Conservation (phyloP, 2,797 vertebrate genomes). For the Iguana delicatissima region DNA sequence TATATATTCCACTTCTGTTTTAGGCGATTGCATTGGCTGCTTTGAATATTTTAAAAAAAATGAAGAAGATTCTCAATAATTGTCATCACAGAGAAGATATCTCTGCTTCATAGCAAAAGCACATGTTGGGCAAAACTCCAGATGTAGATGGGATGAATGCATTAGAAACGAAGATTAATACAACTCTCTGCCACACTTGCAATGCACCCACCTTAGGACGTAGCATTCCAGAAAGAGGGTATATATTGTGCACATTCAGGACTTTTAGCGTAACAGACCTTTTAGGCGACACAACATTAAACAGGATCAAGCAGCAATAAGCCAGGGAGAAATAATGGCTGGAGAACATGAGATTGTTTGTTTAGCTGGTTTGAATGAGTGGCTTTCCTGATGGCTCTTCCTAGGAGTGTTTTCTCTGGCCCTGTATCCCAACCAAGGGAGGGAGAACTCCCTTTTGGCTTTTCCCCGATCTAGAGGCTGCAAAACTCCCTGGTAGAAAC, state of each 20-base stretch:
- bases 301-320: neutral
- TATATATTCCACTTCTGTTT: neutral
- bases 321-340: neutral
- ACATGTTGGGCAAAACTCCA: neutral
- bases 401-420: slow-evolving; percentile 34
- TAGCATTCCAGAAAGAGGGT: neutral
- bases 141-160: neutral
- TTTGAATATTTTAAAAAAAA: neutral
- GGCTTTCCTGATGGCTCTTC: slow-evolving; percentile 33
- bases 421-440: slow-evolving; percentile 39
- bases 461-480: slow-evolving; percentile 20
- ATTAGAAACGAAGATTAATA: neutral
- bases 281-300: neutral
- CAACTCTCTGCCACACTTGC: neutral
- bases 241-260: neutral
- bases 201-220: neutral
- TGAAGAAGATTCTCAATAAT: neutral
- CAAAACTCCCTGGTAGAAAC: neutral
- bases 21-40: neutral
- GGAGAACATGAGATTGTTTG: slow-evolving; percentile 3
- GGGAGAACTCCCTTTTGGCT: slow-evolving; percentile 58
- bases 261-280: neutral
- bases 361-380: slow-evolving; percentile 30
- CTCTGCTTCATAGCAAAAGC: neutral
- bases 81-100: neutral